Percentiles rank a stretch among this genome's conserved stretches.
These are phyloP conservation scores for Sycophaga agraensis DNA, from an alignment of 1,140 invertebrate genomes.

Conservation along the genomic window DNA sequence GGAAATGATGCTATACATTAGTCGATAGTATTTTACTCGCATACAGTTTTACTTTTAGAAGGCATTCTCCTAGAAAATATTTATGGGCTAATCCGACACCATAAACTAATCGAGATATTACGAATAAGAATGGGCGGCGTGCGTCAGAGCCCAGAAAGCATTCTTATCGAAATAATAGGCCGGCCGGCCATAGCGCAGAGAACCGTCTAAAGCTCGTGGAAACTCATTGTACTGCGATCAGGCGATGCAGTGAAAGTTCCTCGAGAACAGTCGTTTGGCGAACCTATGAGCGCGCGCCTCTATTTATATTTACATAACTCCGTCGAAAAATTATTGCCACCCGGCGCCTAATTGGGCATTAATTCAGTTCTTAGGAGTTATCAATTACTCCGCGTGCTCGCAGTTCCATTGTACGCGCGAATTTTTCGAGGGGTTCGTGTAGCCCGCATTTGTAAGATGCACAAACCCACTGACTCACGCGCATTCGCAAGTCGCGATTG, in stretches of 20 bases:
- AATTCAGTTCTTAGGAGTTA: slow-evolving; percentile 9
- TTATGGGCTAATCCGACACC: too few relatives aligned
- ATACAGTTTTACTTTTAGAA: slow-evolving; percentile 11
- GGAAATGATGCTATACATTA: too few relatives aligned
- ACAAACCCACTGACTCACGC: too few relatives aligned
- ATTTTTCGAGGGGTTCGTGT: too few relatives aligned
- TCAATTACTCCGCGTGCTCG: slow-evolving; percentile 5
- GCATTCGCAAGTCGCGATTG: not conserved
- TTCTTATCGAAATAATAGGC: not conserved
- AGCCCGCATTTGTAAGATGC: too few relatives aligned
- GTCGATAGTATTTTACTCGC: too few relatives aligned
- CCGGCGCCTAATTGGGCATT: slow-evolving; percentile 7
- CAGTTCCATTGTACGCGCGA: not conserved
- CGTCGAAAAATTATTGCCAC: slow-evolving; percentile 3
- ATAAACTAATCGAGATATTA: too few relatives aligned
- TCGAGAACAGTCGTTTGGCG: not conserved
- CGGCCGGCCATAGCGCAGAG: too few relatives aligned
- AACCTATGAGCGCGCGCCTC: not conserved
- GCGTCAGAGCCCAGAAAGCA: not conserved
- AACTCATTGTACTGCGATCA: slow-evolving; percentile 8
- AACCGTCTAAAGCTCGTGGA: not conserved
- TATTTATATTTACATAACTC: slow-evolving; percentile 27
- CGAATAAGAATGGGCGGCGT: not conserved
- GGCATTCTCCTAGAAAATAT: not conserved
- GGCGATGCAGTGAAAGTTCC: slow-evolving; percentile 18